phyloP scores from a whole-genome alignment of 2,888 invertebrate genomes.

The Rhagophthalmus giganteus region DNA sequence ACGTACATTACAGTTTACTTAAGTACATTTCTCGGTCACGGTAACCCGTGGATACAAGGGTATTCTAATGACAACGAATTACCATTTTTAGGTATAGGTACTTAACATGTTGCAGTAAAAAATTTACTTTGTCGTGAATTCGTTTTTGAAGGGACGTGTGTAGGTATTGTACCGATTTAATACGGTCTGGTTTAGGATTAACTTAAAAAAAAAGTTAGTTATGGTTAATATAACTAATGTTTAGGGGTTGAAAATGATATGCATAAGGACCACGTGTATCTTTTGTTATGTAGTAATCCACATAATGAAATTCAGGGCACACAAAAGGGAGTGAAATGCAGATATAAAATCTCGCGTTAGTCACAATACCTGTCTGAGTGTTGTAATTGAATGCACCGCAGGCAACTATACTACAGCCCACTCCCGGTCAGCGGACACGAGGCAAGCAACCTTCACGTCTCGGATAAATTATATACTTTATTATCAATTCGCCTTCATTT shows the following conservation, averaged over 20 bases:
- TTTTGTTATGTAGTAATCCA: conserved; percentile 22
- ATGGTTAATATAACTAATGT: conserved; percentile 17
- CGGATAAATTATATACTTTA: conserved; percentile 26
- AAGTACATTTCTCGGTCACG: too few relatives aligned
- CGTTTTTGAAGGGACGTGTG: too few relatives aligned
- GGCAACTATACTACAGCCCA: conserved; percentile 28
- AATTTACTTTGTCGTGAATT: too few relatives aligned
- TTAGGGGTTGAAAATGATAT: conserved; percentile 17
- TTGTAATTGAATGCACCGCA: conserved; percentile 32
- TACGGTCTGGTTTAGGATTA: too few relatives aligned
- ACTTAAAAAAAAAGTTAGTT: conserved; percentile 9
- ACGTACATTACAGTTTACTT: too few relatives aligned
- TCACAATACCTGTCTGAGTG: conserved; percentile 25
- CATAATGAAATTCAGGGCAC: conserved; percentile 23
- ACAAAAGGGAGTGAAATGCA: conserved; percentile 22
- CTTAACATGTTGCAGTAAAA: too few relatives aligned
- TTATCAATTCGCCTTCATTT: conserved; percentile 22
- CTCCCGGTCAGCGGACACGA: conserved; percentile 28
- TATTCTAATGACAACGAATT: too few relatives aligned
- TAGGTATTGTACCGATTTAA: too few relatives aligned
- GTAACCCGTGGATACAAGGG: too few relatives aligned
- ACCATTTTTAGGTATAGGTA: too few relatives aligned
- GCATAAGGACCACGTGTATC: conserved; percentile 21
- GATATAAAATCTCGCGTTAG: conserved; percentile 19
- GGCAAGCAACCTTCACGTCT: conserved; percentile 23